Base-by-base conservation (phyloP, 2,888 invertebrate genomes). In the Tromatobia lineatoria region DNA sequence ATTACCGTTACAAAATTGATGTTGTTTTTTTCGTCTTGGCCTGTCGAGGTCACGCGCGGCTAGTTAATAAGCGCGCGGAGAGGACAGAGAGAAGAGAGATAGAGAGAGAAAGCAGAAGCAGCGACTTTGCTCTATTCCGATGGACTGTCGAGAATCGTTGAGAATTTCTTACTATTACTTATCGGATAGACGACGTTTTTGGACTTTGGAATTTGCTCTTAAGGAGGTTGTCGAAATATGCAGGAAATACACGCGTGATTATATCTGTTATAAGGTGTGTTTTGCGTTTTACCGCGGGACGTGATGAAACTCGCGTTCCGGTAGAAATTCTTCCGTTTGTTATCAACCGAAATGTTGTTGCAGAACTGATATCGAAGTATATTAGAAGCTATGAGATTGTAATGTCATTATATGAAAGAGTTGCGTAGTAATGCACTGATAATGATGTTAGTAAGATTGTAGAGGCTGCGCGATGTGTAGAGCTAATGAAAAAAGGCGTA, bases 141-240 rank as follows among this genome's bases (percentile, higher is more conserved):
- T 25, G 2, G 42, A 61, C 61, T 61, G 50, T 50, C 57, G 23
- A 15, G 25, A 54, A 6, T 11, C 20, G 8, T 11, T 10, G 25
- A 25, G 57, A 42, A n/a, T 42, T 25, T 67, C 66, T 15, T 45
- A 52, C 50, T 73, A n/a, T 79, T 79, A 10, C 25, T 34, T 77
- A 57, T 66, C 57, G 50, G 34, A 74, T 45, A 29, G 29, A 29
- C 29, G 29, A 7, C 3, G 15, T 59, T 2, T 52, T 42, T 15
- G 54, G 70, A 84, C 84, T 84, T 84, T 84, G 84, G 84, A 81
- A 47, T 84, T 81, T 84, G 84, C 64, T 79, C 78, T 61, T 15
- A 52, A 34, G 23, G 47, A 45, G 18, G 3, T 0, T 13, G 7
- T 23, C 3, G 57, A 54, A 23, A 23, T n/a, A n/a, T 4, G 23